These are phyloP conservation scores for Helogale parvula DNA, from an alignment of 2,113 vertebrate genomes.

Conservation along the genomic window DNA sequence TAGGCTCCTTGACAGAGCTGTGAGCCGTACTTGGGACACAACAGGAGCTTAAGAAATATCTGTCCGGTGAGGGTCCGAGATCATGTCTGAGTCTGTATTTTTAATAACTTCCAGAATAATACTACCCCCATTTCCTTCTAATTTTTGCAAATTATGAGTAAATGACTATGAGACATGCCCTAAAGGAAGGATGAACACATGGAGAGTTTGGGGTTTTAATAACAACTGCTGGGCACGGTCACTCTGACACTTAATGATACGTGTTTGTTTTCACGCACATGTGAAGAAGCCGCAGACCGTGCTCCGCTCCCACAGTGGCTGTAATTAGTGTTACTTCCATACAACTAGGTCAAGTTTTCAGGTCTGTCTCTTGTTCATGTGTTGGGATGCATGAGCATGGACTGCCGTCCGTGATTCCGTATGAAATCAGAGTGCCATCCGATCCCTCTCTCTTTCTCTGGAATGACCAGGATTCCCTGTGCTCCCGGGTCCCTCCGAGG, in stretches of 20 bases:
- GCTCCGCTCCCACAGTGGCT: neutral
- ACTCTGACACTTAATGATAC: neutral
- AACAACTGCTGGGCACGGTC: neutral
- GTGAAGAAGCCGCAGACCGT: neutral
- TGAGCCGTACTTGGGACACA: neutral
- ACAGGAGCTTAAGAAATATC: neutral
- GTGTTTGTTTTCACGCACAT: neutral
- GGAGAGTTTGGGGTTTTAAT: neutral
- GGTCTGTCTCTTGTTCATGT: neutral
- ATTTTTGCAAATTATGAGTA: constrained; percentile 20
- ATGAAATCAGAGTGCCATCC: neutral
- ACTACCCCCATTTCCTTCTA: neutral
- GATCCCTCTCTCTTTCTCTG: neutral
- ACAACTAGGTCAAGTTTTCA: constrained; percentile 38
- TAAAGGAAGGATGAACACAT: neutral
- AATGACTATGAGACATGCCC: neutral
- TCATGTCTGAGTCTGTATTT: neutral
- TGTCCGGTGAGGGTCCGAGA: neutral
- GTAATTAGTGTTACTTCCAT: neutral
- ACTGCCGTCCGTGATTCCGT: neutral
- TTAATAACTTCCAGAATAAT: constrained; percentile 51
- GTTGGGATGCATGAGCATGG: neutral
- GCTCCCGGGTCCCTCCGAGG: rapidly evolving
- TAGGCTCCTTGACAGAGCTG: neutral
- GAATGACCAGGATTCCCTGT: neutral